Evolutionary conservation across 2,888 invertebrate genomes (phyloP).

Genomic region (Meteorus colon): DNA sequence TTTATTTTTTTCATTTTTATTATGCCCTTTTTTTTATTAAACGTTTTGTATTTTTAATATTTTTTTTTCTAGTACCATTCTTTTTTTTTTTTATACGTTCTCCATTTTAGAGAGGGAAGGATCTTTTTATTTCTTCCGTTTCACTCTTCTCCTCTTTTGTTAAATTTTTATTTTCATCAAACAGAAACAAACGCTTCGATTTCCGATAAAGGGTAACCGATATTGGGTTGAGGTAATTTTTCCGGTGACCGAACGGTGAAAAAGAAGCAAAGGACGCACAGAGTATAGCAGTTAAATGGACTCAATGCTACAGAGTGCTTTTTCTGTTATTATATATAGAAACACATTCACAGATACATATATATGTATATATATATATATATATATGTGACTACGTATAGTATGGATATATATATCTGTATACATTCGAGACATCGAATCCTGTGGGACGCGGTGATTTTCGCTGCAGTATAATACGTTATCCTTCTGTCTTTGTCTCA

Average conservation of each 20-base stretch:
- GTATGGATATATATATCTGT: slow-evolving; percentile 5
- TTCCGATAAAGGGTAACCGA: slow-evolving; percentile 31
- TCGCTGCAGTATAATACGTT: slow-evolving; percentile 52
- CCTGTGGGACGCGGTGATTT: slow-evolving; percentile 35
- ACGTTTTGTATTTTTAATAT: neutral
- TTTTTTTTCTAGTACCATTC: neutral
- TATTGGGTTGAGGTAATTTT: slow-evolving; percentile 29
- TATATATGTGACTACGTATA: neutral
- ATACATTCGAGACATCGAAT: slow-evolving; percentile 43
- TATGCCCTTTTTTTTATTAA: neutral
- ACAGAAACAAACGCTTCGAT: slow-evolving; percentile 31
- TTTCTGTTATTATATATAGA: slow-evolving; percentile 13
- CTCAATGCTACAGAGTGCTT: slow-evolving; percentile 29
- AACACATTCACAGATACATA: neutral
- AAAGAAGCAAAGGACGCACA: slow-evolving; percentile 1
- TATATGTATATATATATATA: neutral
- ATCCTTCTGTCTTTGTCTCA: slow-evolving; percentile 52
- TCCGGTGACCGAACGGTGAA: slow-evolving; percentile 14
- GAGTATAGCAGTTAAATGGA: slow-evolving; percentile 27
- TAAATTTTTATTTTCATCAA: slow-evolving; percentile 14
- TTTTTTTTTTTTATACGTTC: neutral
- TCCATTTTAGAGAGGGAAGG: neutral
- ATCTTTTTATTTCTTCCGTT: slow-evolving; percentile 43
- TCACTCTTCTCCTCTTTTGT: neutral
- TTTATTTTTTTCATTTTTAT: slow-evolving; percentile 1